Base-by-base conservation (phyloP, 2,113 vertebrate species). In the Corvus cornix region DNA sequence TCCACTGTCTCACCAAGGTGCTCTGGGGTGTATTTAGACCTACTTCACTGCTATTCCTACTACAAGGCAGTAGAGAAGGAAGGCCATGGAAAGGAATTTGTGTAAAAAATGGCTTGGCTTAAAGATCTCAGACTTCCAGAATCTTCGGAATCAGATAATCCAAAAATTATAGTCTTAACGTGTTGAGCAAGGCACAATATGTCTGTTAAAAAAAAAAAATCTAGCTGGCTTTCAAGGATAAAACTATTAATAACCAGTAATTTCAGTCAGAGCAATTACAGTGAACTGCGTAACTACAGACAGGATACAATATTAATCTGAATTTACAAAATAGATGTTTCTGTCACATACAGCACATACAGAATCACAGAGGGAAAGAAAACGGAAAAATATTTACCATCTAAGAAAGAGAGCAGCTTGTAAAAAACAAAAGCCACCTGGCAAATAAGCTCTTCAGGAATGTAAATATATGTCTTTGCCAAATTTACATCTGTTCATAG, bases 301-400 rank as follows among this genome's bases (percentile, higher is more conserved):
- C 22, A 87, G 22, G 14, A 79, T 41, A 44, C 21, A 69, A 46
- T 91, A 93, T 68, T 85, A 89, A 89, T 80, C 56, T 67, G 55
- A 74, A 88, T 84, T 83, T 87, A 93, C 58, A 89, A 94, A 94
- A 93, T 63, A 82, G 30, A 82, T 77, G 31, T 18, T 49, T 85
- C 35, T 82, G 60, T 85, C 89, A 77, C 27, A 67, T 27, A 28
- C 1, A 37, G 33, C 86, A 77, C 27, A 67, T 27, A 28, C 1
- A 37, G 33, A 84, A 68, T 66, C 73, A 92, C 58, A 78, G 44
- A 90, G 77, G 60, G 23, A 91, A 91, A 66, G 64, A 93, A 82
- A 48, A 51, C 13, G 70, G 48, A 79, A 58, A 24, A 94, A 73
- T 92, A 90, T 93, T 86, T 96, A 48, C 56, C n/a, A 7, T 80